Percentiles rank a stretch among this genome's conserved stretches.
phyloP scores from a whole-genome alignment of 2,113 vertebrate species.

The Bos javanicus region DNA sequence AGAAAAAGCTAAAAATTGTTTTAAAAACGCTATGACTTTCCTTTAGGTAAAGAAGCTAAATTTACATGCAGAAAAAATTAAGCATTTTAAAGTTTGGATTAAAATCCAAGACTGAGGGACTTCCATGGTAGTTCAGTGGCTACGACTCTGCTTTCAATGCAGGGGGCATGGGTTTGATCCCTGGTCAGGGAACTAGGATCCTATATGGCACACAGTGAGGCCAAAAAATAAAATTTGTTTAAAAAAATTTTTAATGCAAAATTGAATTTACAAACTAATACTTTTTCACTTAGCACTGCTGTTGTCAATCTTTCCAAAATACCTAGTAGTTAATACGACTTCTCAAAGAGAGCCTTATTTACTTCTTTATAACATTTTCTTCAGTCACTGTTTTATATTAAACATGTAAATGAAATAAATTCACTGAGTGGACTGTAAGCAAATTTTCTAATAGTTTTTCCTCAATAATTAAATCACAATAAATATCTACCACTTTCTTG shows the following conservation, averaged over 20 bases:
- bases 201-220: background rate
- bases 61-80: background rate
- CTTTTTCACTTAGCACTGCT: background rate
- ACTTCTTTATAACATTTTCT: slow-evolving; percentile 9
- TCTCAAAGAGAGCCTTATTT: background rate
- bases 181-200: background rate
- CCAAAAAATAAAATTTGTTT: background rate
- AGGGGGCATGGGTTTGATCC: background rate
- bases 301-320: background rate
- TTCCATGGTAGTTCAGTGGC: background rate
- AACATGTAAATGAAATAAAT: background rate
- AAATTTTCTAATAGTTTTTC: background rate
- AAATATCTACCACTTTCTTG: background rate
- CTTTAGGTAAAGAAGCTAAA: background rate
- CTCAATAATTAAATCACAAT: background rate
- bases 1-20: background rate
- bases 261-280: background rate
- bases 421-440: background rate
- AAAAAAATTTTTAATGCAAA: background rate
- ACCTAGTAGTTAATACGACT: background rate
- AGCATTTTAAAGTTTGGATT: slow-evolving; percentile 38
- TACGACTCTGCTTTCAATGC: background rate
- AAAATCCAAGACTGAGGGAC: background rate
- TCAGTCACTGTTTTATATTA: background rate
- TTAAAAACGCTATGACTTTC: background rate